Base-by-base conservation (phyloP, 37 sponge, comb jelly and placozoan species). In the Oopsacas minuta region DNA sequence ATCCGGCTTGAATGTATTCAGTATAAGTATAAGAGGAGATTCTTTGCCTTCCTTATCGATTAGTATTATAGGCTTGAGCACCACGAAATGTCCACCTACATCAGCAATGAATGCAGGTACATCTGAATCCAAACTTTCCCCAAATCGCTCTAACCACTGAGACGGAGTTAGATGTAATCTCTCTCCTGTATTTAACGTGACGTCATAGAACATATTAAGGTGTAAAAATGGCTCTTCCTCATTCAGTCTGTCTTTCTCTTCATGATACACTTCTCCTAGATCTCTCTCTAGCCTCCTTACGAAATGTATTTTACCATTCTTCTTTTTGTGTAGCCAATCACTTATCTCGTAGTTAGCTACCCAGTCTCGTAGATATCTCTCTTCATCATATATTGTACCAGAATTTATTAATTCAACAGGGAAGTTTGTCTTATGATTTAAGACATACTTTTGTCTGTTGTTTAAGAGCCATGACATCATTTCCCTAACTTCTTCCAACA, bases 181-280 rank as follows among this genome's bases (percentile, higher is more conserved):
- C 30, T 61, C 75, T n/a, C 75, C 75, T 3, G 28, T 61, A 25
- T 61, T 34, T 34, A 61, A 5, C 17, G 75, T 61, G 75, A 61
- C 75, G 75, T 61, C 75, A 61, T 61, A 61, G 75, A 61, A 61
- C 75, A 61, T 61, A n/a, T 61, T 61, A 32, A 61, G 30, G 30
- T 61, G 28, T n/a, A 12, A 5, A 34, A 61, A 61, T 3, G 75
- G 28, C 28, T 61, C 75, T 12, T 61, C 75, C 22, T 61, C 75
- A 3, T 12, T 61, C 22, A 61, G 30, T 61, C 75, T 10, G 32
- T 25, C 5, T 61, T 61, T 61, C 75, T 61, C 75, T 34, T 61
- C 75, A 34, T 61, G 75, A 34, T 61, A 34, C 75, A 61, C 75
- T 3, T 61, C 30, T 3, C 30, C 75, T 3, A 61, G 75, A n/a